Base-by-base conservation (phyloP, 2,888 invertebrate species). In the Thecocarcelia acutangulata region DNA sequence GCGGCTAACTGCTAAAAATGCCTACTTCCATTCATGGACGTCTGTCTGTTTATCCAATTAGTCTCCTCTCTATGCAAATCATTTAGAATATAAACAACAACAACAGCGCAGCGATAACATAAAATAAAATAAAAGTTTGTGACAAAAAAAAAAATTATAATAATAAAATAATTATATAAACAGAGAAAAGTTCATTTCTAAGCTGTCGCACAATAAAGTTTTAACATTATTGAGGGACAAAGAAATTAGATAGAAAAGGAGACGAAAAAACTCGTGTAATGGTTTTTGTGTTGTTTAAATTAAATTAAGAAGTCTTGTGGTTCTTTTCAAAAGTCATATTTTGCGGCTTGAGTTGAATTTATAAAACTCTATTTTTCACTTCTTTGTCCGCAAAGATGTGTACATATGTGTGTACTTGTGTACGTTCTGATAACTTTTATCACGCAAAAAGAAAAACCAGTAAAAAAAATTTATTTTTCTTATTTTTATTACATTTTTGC, bases 31-130 rank as follows among this genome's bases (percentile, higher is more conserved):
- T n/a, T n/a, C n/a, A n/a, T n/a, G n/a, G n/a, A n/a, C n/a, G n/a
- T n/a, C n/a, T n/a, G n/a, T n/a, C n/a, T n/a, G 24, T 24, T 24
- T 24, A 24, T 1, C 33, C 33, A 33, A 33, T 33, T 33, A 24
- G 24, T 3, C 24, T 33, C 5, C 8, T 33, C 9, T 33, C 9
- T 9, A n/a, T 33, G 4, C 5, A 9, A 33, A 15, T 17, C 24
- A 42, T 56, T 56, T 21, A 21, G 9, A 58, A 58, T 58, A 46
- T 21, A 48, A 69, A 28, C 42, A 28, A 56, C 17, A 56, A 33
- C 28, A 54, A 42, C 9, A 8, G 9, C 9, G 8, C 33, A 8
- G 8, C 8, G 54, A 54, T n/a, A 17, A 44, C 42, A 42, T 9
- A 4, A 68, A 68, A 54, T 42, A 15, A 28, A 17, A 40, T 54